Conservation (phyloP, 2,113 vertebrate species). For the Elgaria multicarinata region DNA sequence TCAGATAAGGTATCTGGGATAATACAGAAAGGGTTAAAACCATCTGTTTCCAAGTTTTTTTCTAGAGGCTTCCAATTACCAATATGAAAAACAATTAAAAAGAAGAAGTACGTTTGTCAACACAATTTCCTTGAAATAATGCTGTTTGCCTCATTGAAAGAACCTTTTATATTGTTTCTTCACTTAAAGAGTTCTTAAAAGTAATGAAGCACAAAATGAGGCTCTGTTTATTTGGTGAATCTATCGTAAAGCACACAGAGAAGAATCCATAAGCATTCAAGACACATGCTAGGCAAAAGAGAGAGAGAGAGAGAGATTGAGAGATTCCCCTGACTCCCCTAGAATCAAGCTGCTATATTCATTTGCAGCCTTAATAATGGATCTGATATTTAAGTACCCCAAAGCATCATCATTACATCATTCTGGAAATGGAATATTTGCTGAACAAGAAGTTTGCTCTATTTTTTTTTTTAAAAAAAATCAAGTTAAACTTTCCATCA, state of each 20-base stretch:
- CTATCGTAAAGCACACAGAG: background rate
- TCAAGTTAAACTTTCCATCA: background rate
- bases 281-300: background rate
- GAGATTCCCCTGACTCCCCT: too few species aligned
- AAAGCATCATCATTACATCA: conserved; percentile 13
- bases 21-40: background rate
- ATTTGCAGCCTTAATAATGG: background rate
- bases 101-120: background rate
- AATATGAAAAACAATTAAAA: background rate
- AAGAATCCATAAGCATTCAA: conserved; percentile 46
- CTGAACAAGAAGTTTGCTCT: background rate
- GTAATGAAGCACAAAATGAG: conserved; percentile 1
- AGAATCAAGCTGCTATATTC: background rate
- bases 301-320: too few species aligned
- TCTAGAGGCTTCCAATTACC: background rate
- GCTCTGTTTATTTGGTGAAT: conserved; percentile 2
- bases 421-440: background rate
- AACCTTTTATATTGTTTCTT: background rate
- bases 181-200: background rate
- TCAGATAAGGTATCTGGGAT: background rate
- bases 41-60: background rate
- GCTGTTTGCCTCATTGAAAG: background rate
- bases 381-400: background rate
- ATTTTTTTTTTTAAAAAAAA: background rate
- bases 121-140: background rate